These are phyloP conservation scores for roundworm (Caenorhabditis elegans) DNA, from an alignment of 1,140 invertebrate species.

Conservation along the genomic window DNA sequence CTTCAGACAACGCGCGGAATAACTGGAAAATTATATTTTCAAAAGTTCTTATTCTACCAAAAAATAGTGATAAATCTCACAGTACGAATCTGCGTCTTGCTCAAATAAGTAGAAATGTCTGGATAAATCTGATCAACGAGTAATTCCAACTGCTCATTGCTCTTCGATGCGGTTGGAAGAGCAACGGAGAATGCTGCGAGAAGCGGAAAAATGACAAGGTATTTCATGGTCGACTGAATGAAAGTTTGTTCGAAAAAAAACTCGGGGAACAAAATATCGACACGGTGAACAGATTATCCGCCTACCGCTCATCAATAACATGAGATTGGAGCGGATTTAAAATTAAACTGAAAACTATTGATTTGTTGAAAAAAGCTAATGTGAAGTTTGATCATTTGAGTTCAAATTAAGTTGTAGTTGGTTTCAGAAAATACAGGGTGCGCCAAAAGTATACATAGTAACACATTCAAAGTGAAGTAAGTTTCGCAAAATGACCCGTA, in stretches of 20 bases:
- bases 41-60: not conserved
- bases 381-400: constrained; percentile 2
- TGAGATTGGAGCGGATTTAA: too few species aligned
- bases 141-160: not conserved
- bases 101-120: not conserved
- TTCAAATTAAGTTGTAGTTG: not conserved
- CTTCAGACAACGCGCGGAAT: not conserved
- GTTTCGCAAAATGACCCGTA: too few species aligned
- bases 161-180: not conserved
- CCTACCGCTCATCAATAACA: too few species aligned
- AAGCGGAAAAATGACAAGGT: not conserved
- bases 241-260: too few species aligned
- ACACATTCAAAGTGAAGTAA: too few species aligned
- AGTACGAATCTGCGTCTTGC: not conserved
- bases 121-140: constrained; percentile 1
- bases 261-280: too few species aligned
- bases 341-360: too few species aligned
- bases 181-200: not conserved
- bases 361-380: too few species aligned
- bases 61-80: not conserved
- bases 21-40: not conserved
- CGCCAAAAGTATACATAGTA: too few species aligned
- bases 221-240: not conserved
- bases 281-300: not conserved
- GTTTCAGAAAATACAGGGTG: too few species aligned